These are phyloP conservation scores for Mungos mungo DNA, from an alignment of 2,113 vertebrate species.

Conservation along the genomic window DNA sequence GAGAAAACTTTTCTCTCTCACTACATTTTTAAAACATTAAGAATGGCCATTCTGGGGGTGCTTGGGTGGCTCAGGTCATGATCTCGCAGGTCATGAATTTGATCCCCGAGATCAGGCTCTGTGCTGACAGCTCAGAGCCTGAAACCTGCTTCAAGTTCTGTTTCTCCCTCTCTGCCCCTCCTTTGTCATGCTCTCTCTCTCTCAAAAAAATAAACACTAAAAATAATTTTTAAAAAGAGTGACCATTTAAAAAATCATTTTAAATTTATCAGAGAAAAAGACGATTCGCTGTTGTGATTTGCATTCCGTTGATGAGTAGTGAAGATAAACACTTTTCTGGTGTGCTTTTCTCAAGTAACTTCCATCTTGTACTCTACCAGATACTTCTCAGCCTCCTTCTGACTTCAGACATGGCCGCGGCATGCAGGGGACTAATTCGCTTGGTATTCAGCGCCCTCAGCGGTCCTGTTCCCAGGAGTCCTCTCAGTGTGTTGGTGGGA, in stretches of 20 bases:
- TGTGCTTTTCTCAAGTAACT: not conserved
- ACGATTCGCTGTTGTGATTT: not conserved
- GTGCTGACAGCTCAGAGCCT: too few species aligned
- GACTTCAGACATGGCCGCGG: too few species aligned
- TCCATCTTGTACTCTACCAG: not conserved
- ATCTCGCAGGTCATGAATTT: too few species aligned
- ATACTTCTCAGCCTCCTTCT: not conserved
- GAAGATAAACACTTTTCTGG: not conserved
- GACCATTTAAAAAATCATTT: not conserved
- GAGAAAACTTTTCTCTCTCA: not conserved
- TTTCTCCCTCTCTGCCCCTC: too few species aligned
- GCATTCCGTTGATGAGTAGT: not conserved
- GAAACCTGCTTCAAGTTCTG: too few species aligned
- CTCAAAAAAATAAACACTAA: too few species aligned
- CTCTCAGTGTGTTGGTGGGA: not conserved
- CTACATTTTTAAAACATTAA: not conserved
- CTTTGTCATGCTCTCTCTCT: too few species aligned
- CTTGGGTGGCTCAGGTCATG: too few species aligned
- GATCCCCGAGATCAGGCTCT: too few species aligned
- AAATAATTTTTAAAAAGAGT: not conserved
- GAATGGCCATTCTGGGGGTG: not conserved
- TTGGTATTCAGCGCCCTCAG: not conserved
- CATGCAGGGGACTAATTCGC: not conserved
- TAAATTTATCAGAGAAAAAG: not conserved
- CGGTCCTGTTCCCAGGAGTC: not conserved